Evolutionary conservation across 2,113 vertebrate species (phyloP).

Genomic region (Ameiurus melas): DNA sequence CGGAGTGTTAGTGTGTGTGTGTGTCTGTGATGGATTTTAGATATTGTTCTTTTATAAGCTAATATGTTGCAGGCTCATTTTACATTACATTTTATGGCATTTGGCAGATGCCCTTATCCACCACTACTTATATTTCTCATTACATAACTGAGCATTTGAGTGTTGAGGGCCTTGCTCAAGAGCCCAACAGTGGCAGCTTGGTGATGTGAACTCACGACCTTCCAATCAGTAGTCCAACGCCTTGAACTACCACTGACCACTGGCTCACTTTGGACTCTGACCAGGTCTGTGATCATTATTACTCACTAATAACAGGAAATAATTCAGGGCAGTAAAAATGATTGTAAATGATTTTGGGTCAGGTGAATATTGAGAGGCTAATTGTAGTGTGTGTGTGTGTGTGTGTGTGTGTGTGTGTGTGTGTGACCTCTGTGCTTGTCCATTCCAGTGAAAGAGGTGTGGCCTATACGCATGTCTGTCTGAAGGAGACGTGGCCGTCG

Average conservation of each 20-base stretch:
- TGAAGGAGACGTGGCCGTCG: background rate
- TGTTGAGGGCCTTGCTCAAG: too few relatives aligned
- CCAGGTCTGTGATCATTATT: background rate
- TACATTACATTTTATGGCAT: too few relatives aligned
- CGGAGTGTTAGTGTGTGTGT: background rate
- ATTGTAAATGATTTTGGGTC: background rate
- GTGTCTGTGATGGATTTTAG: background rate
- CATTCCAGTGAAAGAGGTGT: background rate
- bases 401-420: too few relatives aligned
- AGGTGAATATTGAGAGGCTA: background rate
- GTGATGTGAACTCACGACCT: too few relatives aligned
- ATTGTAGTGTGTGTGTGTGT: background rate
- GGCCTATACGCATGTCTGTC: background rate
- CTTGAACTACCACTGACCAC: too few relatives aligned
- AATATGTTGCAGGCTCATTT: background rate
- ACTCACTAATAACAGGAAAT: background rate
- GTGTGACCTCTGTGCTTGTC: background rate
- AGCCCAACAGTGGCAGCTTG: too few relatives aligned
- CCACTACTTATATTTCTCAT: too few relatives aligned
- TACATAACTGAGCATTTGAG: too few relatives aligned
- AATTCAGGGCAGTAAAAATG: background rate
- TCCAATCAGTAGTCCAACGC: too few relatives aligned
- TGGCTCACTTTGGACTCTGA: background rate
- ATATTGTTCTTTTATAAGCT: constrained; percentile 12
- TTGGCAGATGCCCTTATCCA: too few relatives aligned